Evolutionary conservation across 2,797 vertebrate genomes (phyloP).

Genomic region (Eupleurogrammus muticus): DNA sequence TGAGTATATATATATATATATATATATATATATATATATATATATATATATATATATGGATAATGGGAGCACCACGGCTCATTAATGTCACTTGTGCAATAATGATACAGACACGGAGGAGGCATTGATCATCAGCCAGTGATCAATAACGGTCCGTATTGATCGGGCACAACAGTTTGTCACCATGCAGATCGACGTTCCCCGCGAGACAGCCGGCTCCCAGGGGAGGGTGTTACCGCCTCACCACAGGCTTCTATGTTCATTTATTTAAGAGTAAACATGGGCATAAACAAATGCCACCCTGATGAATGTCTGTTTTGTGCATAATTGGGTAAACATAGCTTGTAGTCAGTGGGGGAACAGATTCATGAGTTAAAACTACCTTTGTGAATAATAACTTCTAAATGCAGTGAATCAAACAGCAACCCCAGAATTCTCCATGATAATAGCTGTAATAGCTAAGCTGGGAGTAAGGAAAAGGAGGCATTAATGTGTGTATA

Average conservation of each 20-base stretch:
- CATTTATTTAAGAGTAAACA: slow-evolving; percentile 70
- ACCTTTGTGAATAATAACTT: slow-evolving; percentile 69
- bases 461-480: slow-evolving; percentile 2
- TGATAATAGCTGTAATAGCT: slow-evolving; percentile 32
- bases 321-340: slow-evolving; percentile 78
- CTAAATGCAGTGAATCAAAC: slow-evolving; percentile 58
- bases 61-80: slow-evolving; percentile 51
- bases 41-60: slow-evolving; percentile 34
- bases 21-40: slow-evolving; percentile 42
- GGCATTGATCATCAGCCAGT: slow-evolving; percentile 73
- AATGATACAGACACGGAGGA: slow-evolving; percentile 67
- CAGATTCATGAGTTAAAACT: slow-evolving; percentile 73
- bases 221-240: slow-evolving; percentile 51
- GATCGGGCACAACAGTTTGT: slow-evolving; percentile 73
- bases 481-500: slow-evolving; percentile 15
- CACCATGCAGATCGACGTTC: slow-evolving; percentile 54
- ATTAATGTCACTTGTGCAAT: slow-evolving; percentile 68
- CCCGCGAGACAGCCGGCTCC: slow-evolving; percentile 51
- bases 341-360: slow-evolving; percentile 72
- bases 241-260: slow-evolving; percentile 51
- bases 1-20: neutral
- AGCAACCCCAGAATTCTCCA: slow-evolving; percentile 33
- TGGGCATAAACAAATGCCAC: slow-evolving; percentile 70
- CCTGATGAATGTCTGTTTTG: slow-evolving; percentile 77
- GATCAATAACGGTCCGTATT: slow-evolving; percentile 73